Evolutionary conservation across 2,113 vertebrate genomes (phyloP).

Genomic region (Calidris pygmaea): DNA sequence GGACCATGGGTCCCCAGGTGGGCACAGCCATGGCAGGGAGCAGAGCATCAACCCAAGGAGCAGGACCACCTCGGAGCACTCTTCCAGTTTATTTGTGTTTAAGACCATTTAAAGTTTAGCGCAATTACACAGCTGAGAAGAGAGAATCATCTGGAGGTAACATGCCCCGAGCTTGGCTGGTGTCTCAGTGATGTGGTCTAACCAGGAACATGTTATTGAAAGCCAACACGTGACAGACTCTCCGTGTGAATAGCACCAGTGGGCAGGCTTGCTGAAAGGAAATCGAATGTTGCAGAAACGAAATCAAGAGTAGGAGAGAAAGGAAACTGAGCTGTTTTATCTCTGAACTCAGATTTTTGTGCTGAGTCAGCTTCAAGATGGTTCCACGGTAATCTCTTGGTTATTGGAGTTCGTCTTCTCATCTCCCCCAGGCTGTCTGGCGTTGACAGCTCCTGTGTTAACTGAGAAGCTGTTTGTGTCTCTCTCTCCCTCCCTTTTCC

Average conservation of each 20-base stretch:
- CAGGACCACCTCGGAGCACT: not conserved
- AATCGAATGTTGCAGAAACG: not conserved
- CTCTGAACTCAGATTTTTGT: not conserved
- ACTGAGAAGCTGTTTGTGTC: not conserved
- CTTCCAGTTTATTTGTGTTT: not conserved
- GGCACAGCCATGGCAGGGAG: rapidly evolving
- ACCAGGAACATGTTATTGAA: not conserved
- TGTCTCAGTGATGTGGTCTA: not conserved
- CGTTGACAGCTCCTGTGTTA: not conserved
- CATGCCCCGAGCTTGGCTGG: rapidly evolving
- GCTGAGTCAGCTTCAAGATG: constrained; percentile 14
- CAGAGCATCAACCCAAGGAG: not conserved
- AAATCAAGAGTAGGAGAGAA: constrained; percentile 2
- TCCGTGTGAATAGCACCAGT: not conserved
- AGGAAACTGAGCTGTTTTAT: not conserved
- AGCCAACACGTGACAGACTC: not conserved
- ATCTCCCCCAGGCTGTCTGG: not conserved
- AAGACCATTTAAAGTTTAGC: not conserved
- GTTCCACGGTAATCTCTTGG: not conserved
- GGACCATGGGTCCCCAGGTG: rapidly evolving
- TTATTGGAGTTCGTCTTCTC: not conserved
- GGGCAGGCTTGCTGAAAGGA: not conserved
- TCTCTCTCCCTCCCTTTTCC: not conserved
- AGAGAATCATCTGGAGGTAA: not conserved
- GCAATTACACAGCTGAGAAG: not conserved